Evolutionary conservation across 1,140 invertebrate species (phyloP).

Genomic region (roundworm (Caenorhabditis elegans)): WBcel235 BX284602.5:7282501-7283000

Average conservation of each 20-base stretch:
- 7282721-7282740: background rate
- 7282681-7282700: background rate
- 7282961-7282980: too few species aligned
- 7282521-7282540: background rate
- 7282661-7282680: background rate
- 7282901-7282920: too few species aligned
- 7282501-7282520: background rate
- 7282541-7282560: background rate
- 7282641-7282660: too few species aligned
- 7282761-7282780: background rate
- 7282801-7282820: background rate
- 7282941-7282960: too few species aligned
- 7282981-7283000: too few species aligned
- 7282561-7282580: background rate
- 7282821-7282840: background rate
- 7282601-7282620: background rate
- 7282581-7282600: conserved; percentile 14
- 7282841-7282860: background rate
- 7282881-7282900: too few species aligned
- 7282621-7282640: background rate
- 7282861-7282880: too few species aligned
- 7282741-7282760: background rate
- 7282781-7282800: background rate
- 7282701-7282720: background rate
- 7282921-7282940: too few species aligned